These are phyloP conservation scores for Fistularia commersonii DNA, from an alignment of 2,797 vertebrate species.

Conservation along the genomic window DNA sequence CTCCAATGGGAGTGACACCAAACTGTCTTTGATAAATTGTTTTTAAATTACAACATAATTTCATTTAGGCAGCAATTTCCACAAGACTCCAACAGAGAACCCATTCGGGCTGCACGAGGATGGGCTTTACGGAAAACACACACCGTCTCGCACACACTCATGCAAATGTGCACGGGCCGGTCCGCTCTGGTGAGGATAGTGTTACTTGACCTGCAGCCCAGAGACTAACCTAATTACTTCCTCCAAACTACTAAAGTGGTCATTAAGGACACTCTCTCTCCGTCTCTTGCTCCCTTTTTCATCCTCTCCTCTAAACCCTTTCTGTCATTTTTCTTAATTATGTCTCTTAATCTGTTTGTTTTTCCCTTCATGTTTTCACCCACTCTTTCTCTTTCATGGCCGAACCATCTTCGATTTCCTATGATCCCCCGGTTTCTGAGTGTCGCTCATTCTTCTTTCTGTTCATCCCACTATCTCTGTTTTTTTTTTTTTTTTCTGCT, in stretches of 20 bases:
- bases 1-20: conserved; percentile 73
- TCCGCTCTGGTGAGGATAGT: conserved; percentile 70
- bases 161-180: conserved; percentile 56
- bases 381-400: conserved; percentile 15
- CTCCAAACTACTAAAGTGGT: conserved; percentile 81
- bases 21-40: conserved; percentile 76
- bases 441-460: too few species aligned
- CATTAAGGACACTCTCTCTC: conserved; percentile 72
- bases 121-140: conserved; percentile 48
- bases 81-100: conserved; percentile 65
- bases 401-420: neutral
- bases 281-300: conserved; percentile 21
- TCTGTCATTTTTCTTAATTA: conserved; percentile 55
- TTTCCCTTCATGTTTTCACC: conserved; percentile 26
- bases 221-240: conserved; percentile 76
- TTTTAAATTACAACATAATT: conserved; percentile 76
- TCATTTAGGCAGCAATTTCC: conserved; percentile 70
- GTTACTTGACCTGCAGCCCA: conserved; percentile 79
- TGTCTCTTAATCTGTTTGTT: conserved; percentile 45
- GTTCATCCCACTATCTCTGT: neutral
- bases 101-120: conserved; percentile 55
- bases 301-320: conserved; percentile 37
- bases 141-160: conserved; percentile 32
- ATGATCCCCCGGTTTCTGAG: too few species aligned
- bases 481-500: conserved; percentile 8